Conservation (phyloP, 2,113 vertebrate genomes). For the Apteryx mantelli region DNA sequence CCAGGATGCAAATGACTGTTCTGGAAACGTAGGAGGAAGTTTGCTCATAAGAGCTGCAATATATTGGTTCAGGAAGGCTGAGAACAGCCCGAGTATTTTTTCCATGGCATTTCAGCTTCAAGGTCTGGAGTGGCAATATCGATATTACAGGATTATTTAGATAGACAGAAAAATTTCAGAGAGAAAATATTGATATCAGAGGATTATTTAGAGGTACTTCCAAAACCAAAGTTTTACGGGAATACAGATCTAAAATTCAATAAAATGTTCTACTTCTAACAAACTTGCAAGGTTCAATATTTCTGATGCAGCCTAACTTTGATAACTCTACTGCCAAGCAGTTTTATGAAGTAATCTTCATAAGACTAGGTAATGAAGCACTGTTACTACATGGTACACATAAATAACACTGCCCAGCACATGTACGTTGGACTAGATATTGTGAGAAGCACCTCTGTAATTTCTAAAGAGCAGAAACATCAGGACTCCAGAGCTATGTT, state of each 20-base stretch:
- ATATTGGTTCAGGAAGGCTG: background rate
- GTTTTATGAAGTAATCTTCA: background rate
- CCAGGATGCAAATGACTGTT: background rate
- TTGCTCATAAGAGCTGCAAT: background rate
- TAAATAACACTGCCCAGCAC: background rate
- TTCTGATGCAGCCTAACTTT: conserved; percentile 2
- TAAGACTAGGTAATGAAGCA: background rate
- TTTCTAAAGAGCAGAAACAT: background rate
- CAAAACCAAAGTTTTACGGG: background rate
- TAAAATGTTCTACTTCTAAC: background rate
- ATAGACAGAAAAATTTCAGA: background rate
- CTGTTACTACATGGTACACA: background rate
- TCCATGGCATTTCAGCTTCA: too few relatives aligned
- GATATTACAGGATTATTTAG: background rate
- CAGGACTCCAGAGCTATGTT: background rate
- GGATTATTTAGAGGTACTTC: background rate
- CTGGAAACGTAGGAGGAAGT: background rate
- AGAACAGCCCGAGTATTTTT: too few relatives aligned
- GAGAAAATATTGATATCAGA: background rate
- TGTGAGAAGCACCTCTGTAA: background rate
- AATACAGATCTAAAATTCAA: background rate
- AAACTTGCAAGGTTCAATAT: background rate
- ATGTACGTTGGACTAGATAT: rapidly evolving
- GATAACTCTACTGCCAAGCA: background rate
- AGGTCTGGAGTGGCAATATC: background rate